These are phyloP conservation scores for Boloria selene DNA, from an alignment of 2,888 invertebrate species.

Conservation along the genomic window DNA sequence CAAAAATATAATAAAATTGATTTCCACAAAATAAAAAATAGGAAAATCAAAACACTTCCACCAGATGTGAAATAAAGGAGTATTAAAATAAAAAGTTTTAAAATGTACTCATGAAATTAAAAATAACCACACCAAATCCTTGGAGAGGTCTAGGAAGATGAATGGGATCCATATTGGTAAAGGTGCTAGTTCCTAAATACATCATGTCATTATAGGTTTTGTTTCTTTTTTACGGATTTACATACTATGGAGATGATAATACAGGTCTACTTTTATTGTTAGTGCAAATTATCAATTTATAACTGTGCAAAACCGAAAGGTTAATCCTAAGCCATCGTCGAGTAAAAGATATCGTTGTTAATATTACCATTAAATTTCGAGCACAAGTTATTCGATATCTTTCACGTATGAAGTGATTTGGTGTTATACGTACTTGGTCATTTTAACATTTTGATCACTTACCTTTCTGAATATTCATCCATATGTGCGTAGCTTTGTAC, in stretches of 20 bases:
- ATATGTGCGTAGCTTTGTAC: constrained; percentile 99
- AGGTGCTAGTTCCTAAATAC: constrained; percentile 75
- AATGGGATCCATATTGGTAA: constrained; percentile 70
- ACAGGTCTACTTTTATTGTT: constrained; percentile 74
- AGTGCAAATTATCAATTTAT: constrained; percentile 75
- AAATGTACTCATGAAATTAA: constrained; percentile 69
- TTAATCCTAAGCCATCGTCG: constrained; percentile 65
- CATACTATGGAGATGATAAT: constrained; percentile 71
- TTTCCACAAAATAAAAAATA: constrained; percentile 63
- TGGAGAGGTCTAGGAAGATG: constrained; percentile 80
- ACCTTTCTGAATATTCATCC: constrained; percentile 99
- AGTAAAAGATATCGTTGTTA: constrained; percentile 65
- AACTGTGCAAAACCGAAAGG: constrained; percentile 69
- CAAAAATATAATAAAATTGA: constrained; percentile 67
- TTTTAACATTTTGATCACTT: constrained; percentile 72
- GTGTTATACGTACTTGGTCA: constrained; percentile 57
- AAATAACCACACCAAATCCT: constrained; percentile 83
- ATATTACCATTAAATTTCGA: constrained; percentile 29
- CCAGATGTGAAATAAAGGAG: constrained; percentile 76
- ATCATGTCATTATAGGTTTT: constrained; percentile 40
- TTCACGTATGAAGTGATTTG: constrained; percentile 73
- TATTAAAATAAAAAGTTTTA: constrained; percentile 51
- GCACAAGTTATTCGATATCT: constrained; percentile 59
- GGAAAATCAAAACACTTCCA: constrained; percentile 83
- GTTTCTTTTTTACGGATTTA: constrained; percentile 55